Conservation (phyloP, 1,140 invertebrate species). For the Bombus picipes region DNA sequence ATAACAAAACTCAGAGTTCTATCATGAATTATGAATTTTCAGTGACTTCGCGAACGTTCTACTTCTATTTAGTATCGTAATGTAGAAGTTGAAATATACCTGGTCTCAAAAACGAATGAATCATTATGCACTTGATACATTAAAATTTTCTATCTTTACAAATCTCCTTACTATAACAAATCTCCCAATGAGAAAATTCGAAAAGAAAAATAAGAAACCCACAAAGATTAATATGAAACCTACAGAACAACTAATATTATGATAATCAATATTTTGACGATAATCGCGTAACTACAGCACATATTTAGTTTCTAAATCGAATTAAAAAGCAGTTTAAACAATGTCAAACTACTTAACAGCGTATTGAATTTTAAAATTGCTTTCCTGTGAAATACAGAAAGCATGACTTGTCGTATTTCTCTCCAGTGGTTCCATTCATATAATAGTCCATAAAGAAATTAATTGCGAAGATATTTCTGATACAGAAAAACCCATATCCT, state of each 20-base stretch:
- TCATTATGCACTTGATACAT: background rate
- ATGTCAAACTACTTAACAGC: background rate
- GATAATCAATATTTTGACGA: background rate
- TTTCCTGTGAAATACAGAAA: background rate
- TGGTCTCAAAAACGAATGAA: background rate
- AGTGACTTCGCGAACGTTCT: background rate
- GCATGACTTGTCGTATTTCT: background rate
- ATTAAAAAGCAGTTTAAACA: background rate
- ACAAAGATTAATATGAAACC: background rate
- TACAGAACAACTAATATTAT: background rate
- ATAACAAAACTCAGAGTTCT: background rate
- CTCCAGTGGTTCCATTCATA: background rate
- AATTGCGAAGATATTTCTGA: background rate
- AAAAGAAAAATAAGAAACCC: too few relatives aligned
- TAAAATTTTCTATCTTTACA: background rate
- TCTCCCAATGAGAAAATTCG: background rate
- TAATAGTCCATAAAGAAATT: background rate
- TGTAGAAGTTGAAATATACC: background rate
- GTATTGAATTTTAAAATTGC: background rate
- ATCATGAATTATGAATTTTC: background rate
- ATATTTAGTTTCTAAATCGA: background rate
- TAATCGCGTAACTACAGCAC: background rate
- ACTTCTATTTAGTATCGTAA: background rate
- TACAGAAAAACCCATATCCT: background rate
- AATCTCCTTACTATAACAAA: too few relatives aligned